Evolutionary conservation across 2,113 vertebrate species (phyloP), one percentile per base, ranked within the genome.

Genomic region (Perca flavescens): DNA sequence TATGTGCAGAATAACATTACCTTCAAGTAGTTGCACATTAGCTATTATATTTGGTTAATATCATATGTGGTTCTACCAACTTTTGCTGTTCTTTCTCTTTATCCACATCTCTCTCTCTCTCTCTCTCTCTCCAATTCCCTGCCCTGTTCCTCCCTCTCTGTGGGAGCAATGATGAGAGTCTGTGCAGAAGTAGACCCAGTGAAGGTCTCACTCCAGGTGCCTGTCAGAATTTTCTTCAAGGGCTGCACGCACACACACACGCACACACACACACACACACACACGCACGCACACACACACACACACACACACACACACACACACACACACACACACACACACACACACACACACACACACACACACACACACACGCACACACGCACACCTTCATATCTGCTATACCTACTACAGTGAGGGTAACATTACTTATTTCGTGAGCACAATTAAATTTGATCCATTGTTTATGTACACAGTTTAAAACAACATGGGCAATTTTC

Each of bases 81-180:
- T 43, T 49, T 4, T 25, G 3, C 14, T 50, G 10, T 31, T 56
- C 22, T 43, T 6, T 60, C 13, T 66, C 13, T 57, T 19, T 16
- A 34, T 25, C n/a, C 40, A 63, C 40, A 16, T 72, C 25, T 34
- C 46, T 68, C 16, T 46, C 36, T 53, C 46, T 43, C 52, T 62
- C 5, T 6, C 2, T 54, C 50, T 53, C 31, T 50, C 3, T 53
- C 36, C 62, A 69, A 61, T 75, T 80, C 77, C 70, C 80, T 69
- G 65, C 22, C 17, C 65, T 7, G 16, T 46, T 53, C 64, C 69
- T 63, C 11, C 36, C 47, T 80, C 83, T 83, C 85, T 56, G 75
- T 76, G 74, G 75, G 75, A 72, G 50, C 62, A 75, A 78, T 75
- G 84, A 87, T 84, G 84, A 88, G 86, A 77, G 70, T 85, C 81